These are phyloP conservation scores for Piaya cayana DNA, from an alignment of 2,113 vertebrate genomes.

Conservation along the genomic window DNA sequence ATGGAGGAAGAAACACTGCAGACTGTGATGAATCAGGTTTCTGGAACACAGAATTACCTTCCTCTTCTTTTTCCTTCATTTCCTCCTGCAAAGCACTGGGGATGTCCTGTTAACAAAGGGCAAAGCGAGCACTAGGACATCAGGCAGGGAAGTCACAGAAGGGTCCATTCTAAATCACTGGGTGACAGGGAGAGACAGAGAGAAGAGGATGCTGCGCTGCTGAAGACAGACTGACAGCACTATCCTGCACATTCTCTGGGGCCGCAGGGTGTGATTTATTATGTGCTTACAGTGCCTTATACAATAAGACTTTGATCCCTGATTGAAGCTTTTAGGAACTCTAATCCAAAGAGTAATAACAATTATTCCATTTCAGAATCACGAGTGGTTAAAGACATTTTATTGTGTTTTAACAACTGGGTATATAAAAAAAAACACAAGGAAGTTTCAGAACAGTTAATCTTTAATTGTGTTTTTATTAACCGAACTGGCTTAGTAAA, in stretches of 20 bases:
- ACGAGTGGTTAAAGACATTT: conserved; percentile 62
- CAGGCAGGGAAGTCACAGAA: not conserved
- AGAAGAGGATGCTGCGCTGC: not conserved
- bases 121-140: not conserved
- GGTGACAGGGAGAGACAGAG: not conserved
- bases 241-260: not conserved
- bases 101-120: conserved; percentile 1
- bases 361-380: conserved; percentile 40
- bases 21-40: conserved; percentile 23
- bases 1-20: conserved; percentile 11
- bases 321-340: not conserved
- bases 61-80: not conserved
- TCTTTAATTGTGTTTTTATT: conserved; percentile 50
- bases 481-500: conserved; percentile 64
- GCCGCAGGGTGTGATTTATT: not conserved
- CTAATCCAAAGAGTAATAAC: not conserved
- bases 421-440: not conserved
- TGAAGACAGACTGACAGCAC: not conserved
- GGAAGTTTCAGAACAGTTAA: conserved; percentile 62
- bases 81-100: not conserved
- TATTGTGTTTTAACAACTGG: conserved; percentile 52
- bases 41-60: conserved; percentile 50
- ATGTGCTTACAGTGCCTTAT: not conserved
- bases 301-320: not conserved
- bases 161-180: not conserved